Conservation (phyloP, 2,113 vertebrate genomes). For the Festucalex cinctus region DNA sequence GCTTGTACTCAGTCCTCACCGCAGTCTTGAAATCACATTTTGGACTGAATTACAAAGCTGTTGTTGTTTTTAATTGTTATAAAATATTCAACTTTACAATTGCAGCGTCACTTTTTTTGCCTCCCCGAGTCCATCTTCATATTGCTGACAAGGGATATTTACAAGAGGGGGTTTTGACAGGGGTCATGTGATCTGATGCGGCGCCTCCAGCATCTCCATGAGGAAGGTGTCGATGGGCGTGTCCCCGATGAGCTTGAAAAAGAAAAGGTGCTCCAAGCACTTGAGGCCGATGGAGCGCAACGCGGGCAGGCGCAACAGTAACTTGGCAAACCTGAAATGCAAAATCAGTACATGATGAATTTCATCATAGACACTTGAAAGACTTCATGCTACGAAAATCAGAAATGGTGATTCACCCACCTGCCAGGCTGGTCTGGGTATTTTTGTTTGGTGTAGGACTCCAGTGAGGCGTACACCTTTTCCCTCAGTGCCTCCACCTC, state of each 20-base stretch:
- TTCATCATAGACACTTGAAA: not conserved
- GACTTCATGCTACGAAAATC: not conserved
- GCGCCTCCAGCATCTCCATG: conserved; percentile 97
- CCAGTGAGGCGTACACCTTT: conserved; percentile 92
- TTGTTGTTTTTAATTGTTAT: conserved; percentile 53
- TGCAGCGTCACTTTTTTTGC: conserved; percentile 52
- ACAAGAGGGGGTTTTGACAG: conserved; percentile 51
- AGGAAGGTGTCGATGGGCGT: conserved; percentile 97
- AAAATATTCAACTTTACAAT: conserved; percentile 69
- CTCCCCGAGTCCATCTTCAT: conserved; percentile 44
- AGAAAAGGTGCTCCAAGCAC: conserved; percentile 95
- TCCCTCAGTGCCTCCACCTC: conserved; percentile 89
- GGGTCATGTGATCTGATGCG: conserved; percentile 90
- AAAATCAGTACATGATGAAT: not conserved
- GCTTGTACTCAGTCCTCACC: conserved; percentile 22
- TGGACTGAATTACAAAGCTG: conserved; percentile 45
- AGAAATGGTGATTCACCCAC: conserved; percentile 59
- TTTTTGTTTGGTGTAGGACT: conserved; percentile 96
- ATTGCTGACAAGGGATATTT: conserved; percentile 65
- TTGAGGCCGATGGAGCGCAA: conserved; percentile 93
- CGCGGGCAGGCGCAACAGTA: conserved; percentile 87
- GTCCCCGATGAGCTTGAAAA: conserved; percentile 96
- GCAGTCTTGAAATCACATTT: conserved; percentile 37
- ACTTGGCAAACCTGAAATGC: conserved; percentile 85
- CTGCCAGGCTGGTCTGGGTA: conserved; percentile 93